Percentiles rank a stretch among this genome's conserved stretches.
phyloP scores from a whole-genome alignment of 2,888 invertebrate species.

The Drosophila paranaensis region DNA sequence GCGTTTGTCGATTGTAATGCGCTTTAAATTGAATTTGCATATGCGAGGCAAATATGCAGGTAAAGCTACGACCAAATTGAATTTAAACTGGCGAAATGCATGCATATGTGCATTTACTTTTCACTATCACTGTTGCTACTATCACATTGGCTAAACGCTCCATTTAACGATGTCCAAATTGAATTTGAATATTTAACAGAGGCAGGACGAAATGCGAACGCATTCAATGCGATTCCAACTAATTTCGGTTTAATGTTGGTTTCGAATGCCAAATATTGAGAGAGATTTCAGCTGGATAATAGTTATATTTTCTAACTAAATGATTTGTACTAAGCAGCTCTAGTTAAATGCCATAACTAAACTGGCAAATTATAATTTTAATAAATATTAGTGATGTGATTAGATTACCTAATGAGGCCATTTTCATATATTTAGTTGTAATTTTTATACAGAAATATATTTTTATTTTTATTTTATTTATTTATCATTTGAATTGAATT shows the following conservation, averaged over 20 bases:
- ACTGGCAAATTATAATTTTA: not conserved
- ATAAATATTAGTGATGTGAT: not conserved
- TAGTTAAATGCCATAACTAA: not conserved
- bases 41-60: constrained; percentile 20
- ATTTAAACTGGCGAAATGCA: constrained; percentile 23
- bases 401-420: not conserved
- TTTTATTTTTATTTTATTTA: not conserved
- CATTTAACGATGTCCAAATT: constrained; percentile 18
- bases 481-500: not conserved
- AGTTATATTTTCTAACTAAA: not conserved
- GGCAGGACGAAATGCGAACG: not conserved
- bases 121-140: constrained; percentile 11
- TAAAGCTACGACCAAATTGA: constrained; percentile 21
- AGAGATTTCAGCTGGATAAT: not conserved
- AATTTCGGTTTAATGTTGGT: not conserved
- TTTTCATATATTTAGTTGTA: not conserved
- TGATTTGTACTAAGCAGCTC: not conserved
- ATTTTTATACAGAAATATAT: not conserved
- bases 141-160: constrained; percentile 10
- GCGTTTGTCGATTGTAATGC: constrained; percentile 48
- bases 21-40: constrained; percentile 53
- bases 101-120: constrained; percentile 16
- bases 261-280: not conserved
- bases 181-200: constrained; percentile 3
- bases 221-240: constrained; percentile 1